Evolutionary conservation across 2,888 invertebrate species (phyloP).

Genomic region (Drosophila infuscata): DNA sequence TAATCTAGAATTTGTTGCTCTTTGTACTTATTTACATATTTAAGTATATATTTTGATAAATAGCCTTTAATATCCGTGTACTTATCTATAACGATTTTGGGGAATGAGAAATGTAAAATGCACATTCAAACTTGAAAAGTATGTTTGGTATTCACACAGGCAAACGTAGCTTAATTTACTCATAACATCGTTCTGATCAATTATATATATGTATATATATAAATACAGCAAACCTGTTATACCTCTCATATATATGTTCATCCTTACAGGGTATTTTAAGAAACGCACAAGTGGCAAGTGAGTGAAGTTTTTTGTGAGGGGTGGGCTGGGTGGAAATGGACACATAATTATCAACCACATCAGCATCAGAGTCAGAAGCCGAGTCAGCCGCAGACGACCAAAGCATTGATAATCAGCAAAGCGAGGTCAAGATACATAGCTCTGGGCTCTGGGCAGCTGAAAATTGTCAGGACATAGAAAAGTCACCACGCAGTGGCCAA

Average conservation of each 20-base stretch:
- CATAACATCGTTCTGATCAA: too few species aligned
- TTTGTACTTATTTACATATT: background rate
- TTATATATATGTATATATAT: too few species aligned
- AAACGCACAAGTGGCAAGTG: conserved; percentile 29
- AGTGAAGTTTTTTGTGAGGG: background rate
- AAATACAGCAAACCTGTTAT: background rate
- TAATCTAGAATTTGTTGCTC: background rate
- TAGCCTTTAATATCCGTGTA: background rate
- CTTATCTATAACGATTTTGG: too few species aligned
- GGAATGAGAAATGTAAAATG: too few species aligned
- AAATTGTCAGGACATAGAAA: conserved; percentile 31
- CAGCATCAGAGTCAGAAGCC: conserved; percentile 57
- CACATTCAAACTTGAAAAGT: background rate
- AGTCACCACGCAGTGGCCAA: conserved; percentile 2
- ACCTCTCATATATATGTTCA: too few species aligned
- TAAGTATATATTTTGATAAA: background rate
- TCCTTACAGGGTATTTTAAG: conserved; percentile 17
- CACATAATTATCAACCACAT: conserved; percentile 80
- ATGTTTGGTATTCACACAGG: background rate
- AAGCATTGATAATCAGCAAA: conserved; percentile 75
- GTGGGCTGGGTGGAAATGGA: conserved; percentile 42
- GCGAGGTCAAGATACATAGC: conserved; percentile 29
- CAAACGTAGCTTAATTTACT: too few species aligned
- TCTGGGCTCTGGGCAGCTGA: background rate
- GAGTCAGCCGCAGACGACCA: conserved; percentile 54